These are phyloP conservation scores for Lampris incognitus DNA, from an alignment of 2,113 vertebrate genomes.

Conservation along the genomic window DNA sequence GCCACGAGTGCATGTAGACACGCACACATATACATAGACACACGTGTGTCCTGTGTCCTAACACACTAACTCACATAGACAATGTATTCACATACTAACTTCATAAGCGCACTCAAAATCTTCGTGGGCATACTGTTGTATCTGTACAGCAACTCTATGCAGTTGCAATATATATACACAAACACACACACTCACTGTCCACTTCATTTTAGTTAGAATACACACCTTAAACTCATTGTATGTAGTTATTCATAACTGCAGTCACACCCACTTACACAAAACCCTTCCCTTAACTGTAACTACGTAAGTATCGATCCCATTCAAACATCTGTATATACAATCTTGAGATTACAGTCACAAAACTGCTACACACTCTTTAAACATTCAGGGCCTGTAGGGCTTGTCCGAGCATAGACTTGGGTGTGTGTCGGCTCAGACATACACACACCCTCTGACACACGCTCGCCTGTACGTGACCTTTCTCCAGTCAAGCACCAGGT, in stretches of 20 bases:
- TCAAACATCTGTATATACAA: background rate
- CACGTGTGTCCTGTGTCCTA: background rate
- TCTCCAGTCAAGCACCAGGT: too few relatives aligned
- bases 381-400: slow-evolving; percentile 4
- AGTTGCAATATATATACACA: background rate
- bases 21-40: background rate
- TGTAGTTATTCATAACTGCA: background rate
- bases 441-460: background rate
- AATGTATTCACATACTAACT: background rate
- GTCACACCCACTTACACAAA: slow-evolving; percentile 1
- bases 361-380: background rate
- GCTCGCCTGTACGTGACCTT: too few relatives aligned
- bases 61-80: background rate
- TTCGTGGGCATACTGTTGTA: too few relatives aligned
- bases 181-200: background rate
- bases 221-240: background rate
- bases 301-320: background rate
- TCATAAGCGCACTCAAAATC: background rate
- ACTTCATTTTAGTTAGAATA: background rate
- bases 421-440: slow-evolving; percentile 28
- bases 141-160: background rate
- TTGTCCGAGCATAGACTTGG: slow-evolving; percentile 34
- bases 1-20: background rate
- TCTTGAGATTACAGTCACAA: background rate
- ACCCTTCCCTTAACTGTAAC: slow-evolving; percentile 6